Evolutionary conservation across 2,888 invertebrate genomes (phyloP).

Genomic region (Drymonia ruficornis): DNA sequence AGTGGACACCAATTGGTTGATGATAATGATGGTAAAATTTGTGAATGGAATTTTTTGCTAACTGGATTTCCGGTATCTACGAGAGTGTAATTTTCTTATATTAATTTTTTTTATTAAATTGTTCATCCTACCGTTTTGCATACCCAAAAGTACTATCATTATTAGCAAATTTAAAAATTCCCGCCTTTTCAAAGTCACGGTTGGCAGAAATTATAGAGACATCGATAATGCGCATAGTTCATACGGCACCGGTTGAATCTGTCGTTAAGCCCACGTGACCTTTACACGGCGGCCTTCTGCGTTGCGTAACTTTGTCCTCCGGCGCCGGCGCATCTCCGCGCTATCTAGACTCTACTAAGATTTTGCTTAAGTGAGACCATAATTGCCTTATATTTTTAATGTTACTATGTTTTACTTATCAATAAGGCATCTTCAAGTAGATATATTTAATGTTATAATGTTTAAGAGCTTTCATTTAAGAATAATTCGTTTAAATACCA

Average conservation of each 20-base stretch:
- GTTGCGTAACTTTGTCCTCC: slow-evolving; percentile 48
- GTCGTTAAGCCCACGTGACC: slow-evolving; percentile 37
- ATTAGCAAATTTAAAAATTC: too few relatives aligned
- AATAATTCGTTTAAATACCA: too few relatives aligned
- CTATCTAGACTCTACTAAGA: background rate
- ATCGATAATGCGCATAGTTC: slow-evolving; percentile 17
- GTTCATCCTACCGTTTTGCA: too few relatives aligned
- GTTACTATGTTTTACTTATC: background rate
- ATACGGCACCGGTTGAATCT: slow-evolving; percentile 29
- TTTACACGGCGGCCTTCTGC: slow-evolving; percentile 44
- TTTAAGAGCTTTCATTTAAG: background rate
- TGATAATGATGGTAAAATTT: too few relatives aligned
- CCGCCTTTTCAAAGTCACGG: slow-evolving; percentile 22
- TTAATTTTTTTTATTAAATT: too few relatives aligned
- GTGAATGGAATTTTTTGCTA: too few relatives aligned
- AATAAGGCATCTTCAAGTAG: background rate
- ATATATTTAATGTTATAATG: background rate
- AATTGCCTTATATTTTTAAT: slow-evolving; percentile 13
- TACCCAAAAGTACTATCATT: too few relatives aligned
- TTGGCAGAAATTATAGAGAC: slow-evolving; percentile 11
- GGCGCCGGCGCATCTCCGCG: slow-evolving; percentile 30
- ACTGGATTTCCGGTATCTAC: too few relatives aligned
- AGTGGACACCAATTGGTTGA: too few relatives aligned
- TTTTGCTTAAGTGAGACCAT: slow-evolving; percentile 15
- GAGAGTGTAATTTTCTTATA: too few relatives aligned